Evolutionary conservation across 2,797 vertebrate species (phyloP), one percentile per base, ranked within the genome.

Genomic region (Natrix natrix): DNA sequence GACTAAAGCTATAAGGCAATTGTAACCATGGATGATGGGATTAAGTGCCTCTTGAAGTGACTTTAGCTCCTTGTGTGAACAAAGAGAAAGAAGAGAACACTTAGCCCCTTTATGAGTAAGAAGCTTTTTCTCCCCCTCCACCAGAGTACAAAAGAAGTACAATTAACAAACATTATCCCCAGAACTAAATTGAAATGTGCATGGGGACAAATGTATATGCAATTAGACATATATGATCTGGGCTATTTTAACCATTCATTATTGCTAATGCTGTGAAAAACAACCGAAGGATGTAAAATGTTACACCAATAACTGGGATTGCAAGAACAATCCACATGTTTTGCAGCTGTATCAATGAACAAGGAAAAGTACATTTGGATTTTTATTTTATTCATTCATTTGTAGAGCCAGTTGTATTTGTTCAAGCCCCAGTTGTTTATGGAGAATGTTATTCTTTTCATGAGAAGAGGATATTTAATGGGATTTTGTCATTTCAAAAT

Each of bases 21-120:
- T 98, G 98, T 98, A 98, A 99, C 98, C 98, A 95, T 98, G 98
- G 98, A 99, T 98, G 99, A 99, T 98, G 97, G 98, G 99, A 99
- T 99, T 99, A 99, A 99, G 98, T 98, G 98, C 98, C 98, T 98
- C 98, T 99, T 99, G 98, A 99, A 98, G 98, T 98, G 98, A 99
- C 98, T 99, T 99, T 98, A 99, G 98, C 98, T 99, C 97, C 98
- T 98, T 98, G 97, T 97, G 96, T 97, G 98, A 98, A 99, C 98
- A 98, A 98, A 98, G 97, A 97, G 95, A 98, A 97, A 98, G 98
- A 98, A 97, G 97, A 98, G 98, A 98, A 98, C 98, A 97, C 98
- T 98, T 97, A 96, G 96, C 96, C 97, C 97, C 96, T 97, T 98
- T 98, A 98, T 97, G 96, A 98, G 96, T 94, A 96, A 97, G 97